Evolutionary conservation across 2,797 vertebrate genomes (phyloP).

Genomic region (Myotis pilosus): DNA sequence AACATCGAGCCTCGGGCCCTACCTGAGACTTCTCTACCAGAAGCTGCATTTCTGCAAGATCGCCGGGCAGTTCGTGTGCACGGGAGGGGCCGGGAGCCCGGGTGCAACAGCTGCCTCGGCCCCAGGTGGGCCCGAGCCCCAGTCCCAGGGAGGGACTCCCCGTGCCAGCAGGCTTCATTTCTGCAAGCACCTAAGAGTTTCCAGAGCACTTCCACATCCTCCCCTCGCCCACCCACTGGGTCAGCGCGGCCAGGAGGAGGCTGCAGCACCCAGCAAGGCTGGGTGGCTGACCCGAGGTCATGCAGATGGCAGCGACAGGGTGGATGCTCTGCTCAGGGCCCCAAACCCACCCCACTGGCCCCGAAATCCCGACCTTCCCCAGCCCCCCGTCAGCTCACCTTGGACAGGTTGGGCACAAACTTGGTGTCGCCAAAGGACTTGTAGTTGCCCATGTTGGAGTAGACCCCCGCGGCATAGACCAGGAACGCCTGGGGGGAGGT

Average conservation of each 20-base stretch:
- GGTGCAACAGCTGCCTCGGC: not conserved
- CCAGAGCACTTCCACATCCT: not conserved
- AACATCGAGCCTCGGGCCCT: not conserved
- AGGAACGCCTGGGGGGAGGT: constrained; percentile 87
- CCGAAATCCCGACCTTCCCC: not conserved
- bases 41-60: not conserved
- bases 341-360: rapidly evolving
- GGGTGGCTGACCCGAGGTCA: not conserved
- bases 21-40: not conserved
- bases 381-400: constrained; percentile 83
- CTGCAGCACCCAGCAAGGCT: not conserved
- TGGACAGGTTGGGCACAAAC: constrained; percentile 93
- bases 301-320: not conserved
- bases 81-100: not conserved
- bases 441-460: constrained; percentile 97
- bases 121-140: rapidly evolving
- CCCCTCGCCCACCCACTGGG: not conserved
- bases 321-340: not conserved
- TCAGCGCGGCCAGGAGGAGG: not conserved
- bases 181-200: not conserved
- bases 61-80: rapidly evolving
- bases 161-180: not conserved
- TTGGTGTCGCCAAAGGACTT: constrained; percentile 97
- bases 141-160: not conserved
- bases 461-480: constrained; percentile 92